These are phyloP conservation scores for Neodiprion fabricii DNA, from an alignment of 1,140 invertebrate species.

Conservation along the genomic window DNA sequence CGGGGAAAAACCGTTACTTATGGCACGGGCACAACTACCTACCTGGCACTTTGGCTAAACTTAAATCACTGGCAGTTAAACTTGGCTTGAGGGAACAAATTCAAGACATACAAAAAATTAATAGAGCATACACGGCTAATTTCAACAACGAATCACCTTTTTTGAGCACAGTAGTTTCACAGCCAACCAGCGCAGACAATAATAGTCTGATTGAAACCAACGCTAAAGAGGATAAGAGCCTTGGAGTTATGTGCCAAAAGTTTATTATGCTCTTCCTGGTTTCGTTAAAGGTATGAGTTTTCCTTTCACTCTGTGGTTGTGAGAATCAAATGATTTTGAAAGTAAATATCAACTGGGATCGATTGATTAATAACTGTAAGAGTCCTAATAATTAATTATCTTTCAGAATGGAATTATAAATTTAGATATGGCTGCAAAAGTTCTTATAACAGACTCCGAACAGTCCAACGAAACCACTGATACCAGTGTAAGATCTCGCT, in stretches of 20 bases:
- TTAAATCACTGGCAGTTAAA: conserved; percentile 37
- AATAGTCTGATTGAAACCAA: conserved; percentile 25
- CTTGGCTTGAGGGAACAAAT: conserved; percentile 39
- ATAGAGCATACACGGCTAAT: conserved; percentile 34
- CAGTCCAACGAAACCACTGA: conserved; percentile 46
- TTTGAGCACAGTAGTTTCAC: conserved; percentile 25
- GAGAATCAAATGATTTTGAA: background rate
- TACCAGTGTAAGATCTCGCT: conserved; percentile 57
- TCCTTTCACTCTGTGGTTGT: conserved; percentile 15
- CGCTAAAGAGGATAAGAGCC: conserved; percentile 64
- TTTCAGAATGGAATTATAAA: conserved; percentile 71
- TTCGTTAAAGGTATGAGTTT: conserved; percentile 65
- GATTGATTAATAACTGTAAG: background rate
- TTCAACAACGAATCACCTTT: conserved; percentile 22
- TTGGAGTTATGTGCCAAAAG: conserved; percentile 74
- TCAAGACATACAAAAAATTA: conserved; percentile 39
- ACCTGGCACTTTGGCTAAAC: conserved; percentile 29
- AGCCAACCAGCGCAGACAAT: conserved; percentile 30
- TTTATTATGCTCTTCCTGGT: conserved; percentile 78
- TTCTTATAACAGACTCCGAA: conserved; percentile 66
- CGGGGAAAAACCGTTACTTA: conserved; percentile 67
- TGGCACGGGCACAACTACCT: conserved; percentile 61
- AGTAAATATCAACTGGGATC: conserved; percentile 15
- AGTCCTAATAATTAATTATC: conserved; percentile 27
- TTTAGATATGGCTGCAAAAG: conserved; percentile 72